phyloP scores from a whole-genome alignment of 2,797 vertebrate genomes.

The Takifugu rubripes region DNA sequence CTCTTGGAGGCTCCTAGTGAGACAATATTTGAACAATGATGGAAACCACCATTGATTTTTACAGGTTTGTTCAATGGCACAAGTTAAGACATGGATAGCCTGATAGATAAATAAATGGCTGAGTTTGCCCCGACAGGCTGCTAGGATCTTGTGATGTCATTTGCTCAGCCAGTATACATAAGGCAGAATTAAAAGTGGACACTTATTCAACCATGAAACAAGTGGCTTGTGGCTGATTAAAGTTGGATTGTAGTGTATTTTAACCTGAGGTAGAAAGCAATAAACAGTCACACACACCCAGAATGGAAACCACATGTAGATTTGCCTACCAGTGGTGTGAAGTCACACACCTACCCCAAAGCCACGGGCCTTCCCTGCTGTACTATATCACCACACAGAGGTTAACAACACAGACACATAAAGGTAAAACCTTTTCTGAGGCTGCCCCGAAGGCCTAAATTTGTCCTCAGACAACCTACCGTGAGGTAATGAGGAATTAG shows the following conservation, averaged over 20 bases:
- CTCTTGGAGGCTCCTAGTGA: conserved; percentile 30
- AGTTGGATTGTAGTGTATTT: conserved; percentile 6
- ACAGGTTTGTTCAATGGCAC: conserved; percentile 67
- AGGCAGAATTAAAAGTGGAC: conserved; percentile 23
- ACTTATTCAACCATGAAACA: too few relatives aligned
- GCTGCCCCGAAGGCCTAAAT: conserved; percentile 61
- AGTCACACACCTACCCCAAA: conserved; percentile 62
- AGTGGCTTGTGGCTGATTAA: too few relatives aligned
- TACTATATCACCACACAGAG: conserved; percentile 48
- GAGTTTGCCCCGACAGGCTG: conserved; percentile 45
- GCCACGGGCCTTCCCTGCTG: conserved; percentile 49
- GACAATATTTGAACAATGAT: conserved; percentile 58
- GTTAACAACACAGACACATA: conserved; percentile 53
- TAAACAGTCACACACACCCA: conserved; percentile 38
- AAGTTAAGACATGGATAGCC: conserved; percentile 61
- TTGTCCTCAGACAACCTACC: conserved; percentile 67
- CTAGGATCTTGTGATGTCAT: conserved; percentile 47
- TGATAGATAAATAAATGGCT: conserved; percentile 64
- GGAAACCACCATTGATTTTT: conserved; percentile 63
- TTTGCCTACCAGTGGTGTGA: conserved; percentile 60
- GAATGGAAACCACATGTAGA: conserved; percentile 34
- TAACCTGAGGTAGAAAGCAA: conserved; percentile 30
- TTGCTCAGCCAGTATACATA: conserved; percentile 47
- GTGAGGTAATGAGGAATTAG: conserved; percentile 77
- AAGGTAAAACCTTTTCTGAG: conserved; percentile 25